Evolutionary conservation across 2,797 vertebrate genomes (phyloP), one percentile per base, ranked within the genome.

Genomic region (Podarcis lilfordi): DNA sequence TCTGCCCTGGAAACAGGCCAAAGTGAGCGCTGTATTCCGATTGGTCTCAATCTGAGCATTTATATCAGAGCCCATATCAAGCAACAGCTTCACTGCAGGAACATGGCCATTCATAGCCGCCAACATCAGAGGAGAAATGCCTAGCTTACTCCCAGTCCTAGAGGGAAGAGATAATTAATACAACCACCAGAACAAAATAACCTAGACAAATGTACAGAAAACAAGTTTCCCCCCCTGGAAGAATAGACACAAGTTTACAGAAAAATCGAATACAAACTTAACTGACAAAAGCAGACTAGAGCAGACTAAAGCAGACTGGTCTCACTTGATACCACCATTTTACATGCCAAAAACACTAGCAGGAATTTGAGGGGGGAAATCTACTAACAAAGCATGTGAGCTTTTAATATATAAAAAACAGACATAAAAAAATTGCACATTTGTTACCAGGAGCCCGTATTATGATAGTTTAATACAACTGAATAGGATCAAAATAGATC

Each of bases 21-120:
- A 95, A 37, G 99, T 99, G 64, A 99, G 97, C 79, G 99, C 99
- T 5, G 99, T 99, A 94, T 99, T 99, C 94, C 99, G 97, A 97
- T 99, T 99, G 94, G 99, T 99, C 96, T 99, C 99, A 83, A 99
- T 99, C 90, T 99, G 99, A 90, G 99, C 99, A 0, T 99, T 99
- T 94, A 99, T 99, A 93, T 99, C 99, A 0, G 99, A 99, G 89
- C 99, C 99, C 99, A 99, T 99, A 92, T 99, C 99, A 76, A 99
- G 97, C 94, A 99, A 94, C 94, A 99, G 96, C 95, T 99, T 99
- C 94, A 99, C 99, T 4, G 99, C 99, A 43, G 99, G 98, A 59
- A 99, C 98, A 0, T 99, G 99, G 74, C 99, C 99, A 17, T 99
- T 99, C 99, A 99, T 99, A 71, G 99, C 98, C 92, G 99, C 99